A percentile compares a stretch with the other conserved stretches of the same genome.
phyloP scores from a whole-genome alignment of 2,113 vertebrate genomes.

The Himantopus leucocephalus region DNA sequence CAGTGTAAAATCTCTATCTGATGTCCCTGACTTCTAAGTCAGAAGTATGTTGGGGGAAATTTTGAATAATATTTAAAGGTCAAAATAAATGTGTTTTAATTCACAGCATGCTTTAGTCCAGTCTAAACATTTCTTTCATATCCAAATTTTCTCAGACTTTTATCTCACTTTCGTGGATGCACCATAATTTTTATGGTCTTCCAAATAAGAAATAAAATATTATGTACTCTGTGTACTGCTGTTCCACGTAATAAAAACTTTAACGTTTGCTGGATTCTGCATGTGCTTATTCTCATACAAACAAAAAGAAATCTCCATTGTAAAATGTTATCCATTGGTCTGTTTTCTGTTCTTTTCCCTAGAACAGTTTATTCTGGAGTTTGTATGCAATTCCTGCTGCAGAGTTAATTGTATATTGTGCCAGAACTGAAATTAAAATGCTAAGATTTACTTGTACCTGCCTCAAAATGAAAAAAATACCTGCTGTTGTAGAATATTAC shows the following conservation, averaged over 20 bases:
- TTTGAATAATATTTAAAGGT: not conserved
- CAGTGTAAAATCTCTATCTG: not conserved
- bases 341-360: not conserved
- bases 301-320: not conserved
- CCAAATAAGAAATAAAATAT: not conserved
- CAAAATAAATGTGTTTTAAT: not conserved
- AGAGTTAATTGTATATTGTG: not conserved
- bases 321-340: not conserved
- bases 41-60: not conserved
- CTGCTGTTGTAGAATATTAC: not conserved
- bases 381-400: not conserved
- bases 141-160: not conserved
- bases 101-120: not conserved
- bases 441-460: not conserved
- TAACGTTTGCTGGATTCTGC: not conserved
- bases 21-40: not conserved
- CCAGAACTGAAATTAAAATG: not conserved
- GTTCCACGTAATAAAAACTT: not conserved
- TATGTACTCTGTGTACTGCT: not conserved
- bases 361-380: not conserved
- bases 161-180: not conserved
- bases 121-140: not conserved
- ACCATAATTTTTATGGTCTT: not conserved
- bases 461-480: not conserved
- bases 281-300: not conserved